A percentile compares a stretch with the other conserved stretches of the same genome.
Conservation (phyloP, 2,797 vertebrate species). For the Centroberyx gerrardi region DNA sequence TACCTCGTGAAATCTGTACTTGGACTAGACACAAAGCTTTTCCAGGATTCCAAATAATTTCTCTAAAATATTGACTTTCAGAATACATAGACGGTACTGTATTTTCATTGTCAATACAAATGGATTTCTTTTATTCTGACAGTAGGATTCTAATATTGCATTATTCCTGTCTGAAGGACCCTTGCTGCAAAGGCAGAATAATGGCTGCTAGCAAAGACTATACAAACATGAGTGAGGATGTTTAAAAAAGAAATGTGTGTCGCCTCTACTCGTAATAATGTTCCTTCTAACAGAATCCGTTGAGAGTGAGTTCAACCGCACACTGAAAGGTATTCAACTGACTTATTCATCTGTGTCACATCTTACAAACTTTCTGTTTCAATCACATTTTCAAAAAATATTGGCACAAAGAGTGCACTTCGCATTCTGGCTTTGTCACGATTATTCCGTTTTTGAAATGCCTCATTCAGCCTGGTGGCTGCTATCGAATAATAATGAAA, state of each 20-base stretch:
- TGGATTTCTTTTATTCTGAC: slow-evolving; percentile 11
- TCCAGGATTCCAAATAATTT: slow-evolving; percentile 9
- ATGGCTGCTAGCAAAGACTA: too few species aligned
- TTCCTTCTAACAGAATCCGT: neutral
- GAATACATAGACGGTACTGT: neutral
- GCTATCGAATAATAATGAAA: too few species aligned
- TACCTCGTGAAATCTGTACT: slow-evolving; percentile 37
- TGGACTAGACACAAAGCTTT: slow-evolving; percentile 16
- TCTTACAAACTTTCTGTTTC: neutral
- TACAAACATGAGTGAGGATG: too few species aligned
- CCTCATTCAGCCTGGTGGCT: too few species aligned
- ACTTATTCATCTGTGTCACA: neutral
- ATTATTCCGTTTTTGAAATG: neutral
- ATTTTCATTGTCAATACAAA: slow-evolving; percentile 4
- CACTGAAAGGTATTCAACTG: neutral
- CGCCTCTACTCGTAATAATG: too few species aligned
- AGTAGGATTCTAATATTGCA: neutral
- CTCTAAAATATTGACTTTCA: slow-evolving; percentile 6
- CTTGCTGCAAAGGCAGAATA: too few species aligned
- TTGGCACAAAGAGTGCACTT: neutral
- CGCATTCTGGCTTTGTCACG: neutral
- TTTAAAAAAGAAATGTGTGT: too few species aligned
- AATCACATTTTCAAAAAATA: neutral
- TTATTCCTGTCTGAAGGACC: neutral
- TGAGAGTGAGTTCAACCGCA: neutral